Conservation (phyloP, 2,888 invertebrate genomes). For the Mesodorylaimus sp. region DNA sequence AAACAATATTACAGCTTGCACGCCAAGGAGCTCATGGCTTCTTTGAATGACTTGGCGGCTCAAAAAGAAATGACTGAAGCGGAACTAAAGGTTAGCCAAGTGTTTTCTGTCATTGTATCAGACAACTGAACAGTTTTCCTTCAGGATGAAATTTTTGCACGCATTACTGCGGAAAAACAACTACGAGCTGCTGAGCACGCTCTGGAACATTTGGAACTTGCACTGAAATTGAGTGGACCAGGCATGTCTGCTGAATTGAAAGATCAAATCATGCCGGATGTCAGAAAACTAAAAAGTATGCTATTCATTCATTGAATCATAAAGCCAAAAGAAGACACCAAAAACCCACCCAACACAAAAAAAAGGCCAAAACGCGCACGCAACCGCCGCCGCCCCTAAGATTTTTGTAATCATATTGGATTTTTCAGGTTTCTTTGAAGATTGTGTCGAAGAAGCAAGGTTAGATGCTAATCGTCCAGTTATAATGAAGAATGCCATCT, state of each 20-base stretch:
- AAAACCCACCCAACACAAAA: too few relatives aligned
- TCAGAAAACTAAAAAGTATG: conserved; percentile 34
- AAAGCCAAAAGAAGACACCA: conserved; percentile 4
- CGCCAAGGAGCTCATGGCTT: conserved; percentile 32
- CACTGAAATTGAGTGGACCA: conserved; percentile 28
- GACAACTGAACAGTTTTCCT: background rate
- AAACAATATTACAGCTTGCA: conserved; percentile 33
- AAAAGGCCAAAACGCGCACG: background rate
- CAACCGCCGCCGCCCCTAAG: background rate
- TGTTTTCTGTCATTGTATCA: background rate
- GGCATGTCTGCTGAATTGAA: conserved; percentile 27
- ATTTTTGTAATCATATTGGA: conserved; percentile 6
- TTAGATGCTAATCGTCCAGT: conserved; percentile 33
- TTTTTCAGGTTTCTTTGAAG: conserved; percentile 35
- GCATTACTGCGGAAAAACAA: conserved; percentile 33
- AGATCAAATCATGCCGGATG: conserved; percentile 36
- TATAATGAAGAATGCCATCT: conserved; percentile 31
- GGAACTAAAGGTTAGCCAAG: conserved; percentile 30
- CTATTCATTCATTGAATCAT: background rate
- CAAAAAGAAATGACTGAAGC: conserved; percentile 36
- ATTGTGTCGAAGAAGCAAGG: conserved; percentile 34
- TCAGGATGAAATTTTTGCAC: conserved; percentile 34
- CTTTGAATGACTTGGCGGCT: conserved; percentile 33
- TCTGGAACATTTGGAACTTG: conserved; percentile 31
- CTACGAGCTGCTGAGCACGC: conserved; percentile 31